A percentile compares a stretch with the other conserved stretches of the same genome.
Evolutionary conservation across 2,888 invertebrate genomes (phyloP).

Genomic region (Synanthedon formicaeformis): DNA sequence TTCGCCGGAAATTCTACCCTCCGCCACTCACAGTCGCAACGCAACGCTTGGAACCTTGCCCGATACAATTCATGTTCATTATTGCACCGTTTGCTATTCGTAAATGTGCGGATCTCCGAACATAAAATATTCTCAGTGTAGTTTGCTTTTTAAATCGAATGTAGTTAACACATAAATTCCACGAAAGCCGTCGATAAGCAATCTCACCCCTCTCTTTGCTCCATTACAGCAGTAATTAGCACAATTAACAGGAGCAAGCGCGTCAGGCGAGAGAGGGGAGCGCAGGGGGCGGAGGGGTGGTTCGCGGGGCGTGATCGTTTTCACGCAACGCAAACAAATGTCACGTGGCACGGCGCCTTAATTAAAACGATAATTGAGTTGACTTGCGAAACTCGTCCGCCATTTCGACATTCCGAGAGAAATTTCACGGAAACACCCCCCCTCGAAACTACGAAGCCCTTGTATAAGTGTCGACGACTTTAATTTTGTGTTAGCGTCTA

Average conservation of each 20-base stretch:
- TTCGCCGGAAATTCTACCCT: constrained; percentile 27
- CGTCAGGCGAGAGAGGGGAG: constrained; percentile 17
- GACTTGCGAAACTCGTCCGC: constrained; percentile 70
- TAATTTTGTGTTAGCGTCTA: constrained; percentile 69
- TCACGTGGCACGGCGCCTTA: constrained; percentile 68
- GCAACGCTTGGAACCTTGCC: constrained; percentile 46
- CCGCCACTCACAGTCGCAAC: constrained; percentile 28
- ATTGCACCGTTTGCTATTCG: constrained; percentile 33
- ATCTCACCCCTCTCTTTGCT: constrained; percentile 61
- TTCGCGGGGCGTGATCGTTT: constrained; percentile 45
- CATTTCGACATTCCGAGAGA: constrained; percentile 66
- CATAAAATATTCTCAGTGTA: not conserved
- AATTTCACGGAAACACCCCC: constrained; percentile 59
- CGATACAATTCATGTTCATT: constrained; percentile 45
- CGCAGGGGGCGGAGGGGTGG: constrained; percentile 9
- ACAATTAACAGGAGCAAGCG: constrained; percentile 63
- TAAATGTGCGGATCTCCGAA: constrained; percentile 18
- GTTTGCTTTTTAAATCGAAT: not conserved
- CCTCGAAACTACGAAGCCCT: constrained; percentile 62
- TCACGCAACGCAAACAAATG: constrained; percentile 69
- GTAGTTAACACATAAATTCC: constrained; percentile 52
- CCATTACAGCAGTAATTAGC: constrained; percentile 71
- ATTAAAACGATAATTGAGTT: constrained; percentile 72
- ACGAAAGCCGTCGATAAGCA: constrained; percentile 63
- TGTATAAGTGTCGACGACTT: constrained; percentile 65